Conservation (phyloP, 2,888 invertebrate genomes). For the Acanthopleura granulata region DNA sequence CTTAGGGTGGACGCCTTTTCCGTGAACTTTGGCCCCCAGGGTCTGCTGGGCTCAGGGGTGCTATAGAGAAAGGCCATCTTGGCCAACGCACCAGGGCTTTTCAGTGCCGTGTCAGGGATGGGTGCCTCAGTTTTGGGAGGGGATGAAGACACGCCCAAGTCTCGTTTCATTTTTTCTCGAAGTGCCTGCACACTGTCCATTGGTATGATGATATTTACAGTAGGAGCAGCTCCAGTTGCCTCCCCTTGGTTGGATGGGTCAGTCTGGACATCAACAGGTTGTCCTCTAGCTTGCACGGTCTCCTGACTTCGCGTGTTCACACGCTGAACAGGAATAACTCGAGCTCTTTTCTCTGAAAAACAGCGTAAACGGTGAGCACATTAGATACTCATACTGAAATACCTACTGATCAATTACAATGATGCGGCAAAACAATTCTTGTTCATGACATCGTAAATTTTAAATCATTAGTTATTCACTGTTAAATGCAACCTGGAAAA, state of each 20-base stretch:
- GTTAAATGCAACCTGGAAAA: no score
- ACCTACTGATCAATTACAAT: no score
- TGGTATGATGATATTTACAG: slow-evolving; percentile 3
- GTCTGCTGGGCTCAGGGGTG: neutral
- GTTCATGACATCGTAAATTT: no score
- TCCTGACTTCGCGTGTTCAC: neutral
- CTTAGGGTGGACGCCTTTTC: neutral
- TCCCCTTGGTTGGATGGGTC: neutral
- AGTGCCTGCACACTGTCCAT: slow-evolving; percentile 10
- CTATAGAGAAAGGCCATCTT: neutral
- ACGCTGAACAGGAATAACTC: neutral
- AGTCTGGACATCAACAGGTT: neutral
- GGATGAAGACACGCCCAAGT: neutral
- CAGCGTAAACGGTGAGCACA: no score
- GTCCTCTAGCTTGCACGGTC: neutral
- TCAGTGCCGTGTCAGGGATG: neutral
- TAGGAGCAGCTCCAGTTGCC: neutral
- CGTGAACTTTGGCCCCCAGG: neutral
- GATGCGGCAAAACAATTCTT: no score
- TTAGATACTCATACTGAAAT: no score
- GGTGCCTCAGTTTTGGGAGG: neutral
- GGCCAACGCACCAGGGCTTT: neutral
- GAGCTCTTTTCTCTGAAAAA: neutral
- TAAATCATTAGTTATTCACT: no score
- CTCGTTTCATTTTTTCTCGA: slow-evolving; percentile 2